phyloP scores from a whole-genome alignment of 2,113 vertebrate genomes.

The Laticauda laticaudata region DNA sequence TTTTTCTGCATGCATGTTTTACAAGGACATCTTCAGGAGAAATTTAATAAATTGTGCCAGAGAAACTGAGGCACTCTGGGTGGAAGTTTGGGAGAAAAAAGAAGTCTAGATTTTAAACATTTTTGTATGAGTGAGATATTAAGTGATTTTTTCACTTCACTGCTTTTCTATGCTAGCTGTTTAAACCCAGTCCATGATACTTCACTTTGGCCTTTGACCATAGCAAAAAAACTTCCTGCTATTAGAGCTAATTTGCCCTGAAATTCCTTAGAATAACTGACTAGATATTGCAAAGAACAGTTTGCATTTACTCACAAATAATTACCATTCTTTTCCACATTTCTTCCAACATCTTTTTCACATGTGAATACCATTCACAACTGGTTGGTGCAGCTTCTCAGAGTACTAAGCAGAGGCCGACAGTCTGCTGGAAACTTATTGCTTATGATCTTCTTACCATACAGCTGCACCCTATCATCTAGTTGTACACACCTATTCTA shows the following conservation, averaged over 20 bases:
- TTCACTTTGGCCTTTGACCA: not conserved
- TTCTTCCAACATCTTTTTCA: too few species aligned
- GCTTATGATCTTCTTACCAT: not conserved
- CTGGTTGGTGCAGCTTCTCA: not conserved
- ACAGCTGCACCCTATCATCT: conserved; percentile 5
- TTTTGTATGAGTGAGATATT: not conserved
- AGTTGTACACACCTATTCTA: not conserved
- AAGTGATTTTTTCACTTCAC: not conserved
- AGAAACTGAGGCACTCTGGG: not conserved
- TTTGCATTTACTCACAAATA: not conserved
- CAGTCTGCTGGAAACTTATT: not conserved
- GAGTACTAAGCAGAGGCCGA: not conserved
- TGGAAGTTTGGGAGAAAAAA: not conserved
- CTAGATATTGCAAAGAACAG: not conserved
- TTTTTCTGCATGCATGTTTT: not conserved
- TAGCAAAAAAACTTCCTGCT: not conserved
- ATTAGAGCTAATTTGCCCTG: not conserved
- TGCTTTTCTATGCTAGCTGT: not conserved
- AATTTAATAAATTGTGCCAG: not conserved
- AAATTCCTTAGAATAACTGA: not conserved
- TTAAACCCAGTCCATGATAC: not conserved
- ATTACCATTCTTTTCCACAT: not conserved
- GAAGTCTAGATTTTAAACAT: not conserved
- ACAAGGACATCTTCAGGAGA: not conserved
- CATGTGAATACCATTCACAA: too few species aligned